These are phyloP conservation scores for Pangasius djambal DNA, from an alignment of 2,797 vertebrate species.

Conservation along the genomic window DNA sequence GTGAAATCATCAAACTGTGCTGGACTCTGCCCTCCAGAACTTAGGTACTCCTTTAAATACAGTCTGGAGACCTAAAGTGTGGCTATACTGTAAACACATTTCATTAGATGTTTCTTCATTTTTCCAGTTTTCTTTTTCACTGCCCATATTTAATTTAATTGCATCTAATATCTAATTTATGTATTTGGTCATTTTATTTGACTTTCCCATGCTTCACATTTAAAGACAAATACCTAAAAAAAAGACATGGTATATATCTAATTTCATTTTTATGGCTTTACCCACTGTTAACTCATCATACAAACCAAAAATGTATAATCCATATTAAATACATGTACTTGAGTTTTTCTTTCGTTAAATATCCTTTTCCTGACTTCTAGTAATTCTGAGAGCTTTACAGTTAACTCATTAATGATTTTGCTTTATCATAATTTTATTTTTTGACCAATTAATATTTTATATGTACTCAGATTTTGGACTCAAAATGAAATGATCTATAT, in stretches of 20 bases:
- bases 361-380: background rate
- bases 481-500: background rate
- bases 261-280: background rate
- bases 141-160: background rate
- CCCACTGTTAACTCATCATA: background rate
- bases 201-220: background rate
- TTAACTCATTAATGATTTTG: background rate
- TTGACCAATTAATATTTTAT: background rate
- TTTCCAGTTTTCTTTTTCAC: background rate
- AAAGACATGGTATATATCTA: background rate
- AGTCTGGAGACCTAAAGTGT: background rate
- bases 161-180: background rate
- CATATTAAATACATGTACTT: background rate
- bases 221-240: background rate
- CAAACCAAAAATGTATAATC: background rate
- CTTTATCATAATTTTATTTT: background rate
- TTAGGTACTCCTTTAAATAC: background rate
- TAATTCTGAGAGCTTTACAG: background rate
- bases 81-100: background rate
- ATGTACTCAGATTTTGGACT: background rate
- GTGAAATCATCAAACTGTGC: background rate
- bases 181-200: background rate
- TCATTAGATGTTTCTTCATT: background rate
- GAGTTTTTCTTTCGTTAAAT: background rate
- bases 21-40: conserved; percentile 3